Evolutionary conservation across 2,888 invertebrate species (phyloP).

Genomic region (Litoditis marina): DNA sequence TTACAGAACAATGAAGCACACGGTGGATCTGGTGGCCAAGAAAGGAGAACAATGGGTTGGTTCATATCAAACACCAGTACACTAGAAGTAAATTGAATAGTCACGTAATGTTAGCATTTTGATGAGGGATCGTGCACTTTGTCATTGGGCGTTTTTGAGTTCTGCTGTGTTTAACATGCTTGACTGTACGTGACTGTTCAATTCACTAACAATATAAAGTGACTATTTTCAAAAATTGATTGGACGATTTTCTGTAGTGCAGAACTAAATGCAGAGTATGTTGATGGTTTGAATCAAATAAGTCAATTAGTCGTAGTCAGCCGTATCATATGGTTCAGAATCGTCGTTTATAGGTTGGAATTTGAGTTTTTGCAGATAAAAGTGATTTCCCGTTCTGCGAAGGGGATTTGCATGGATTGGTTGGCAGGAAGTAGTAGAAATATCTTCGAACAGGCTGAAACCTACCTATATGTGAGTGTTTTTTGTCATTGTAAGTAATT

Average conservation of each 20-base stretch:
- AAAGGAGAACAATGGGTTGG: slow-evolving; percentile 31
- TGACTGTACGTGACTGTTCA: no score
- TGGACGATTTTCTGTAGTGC: neutral
- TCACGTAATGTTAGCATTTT: no score
- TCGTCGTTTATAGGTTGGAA: no score
- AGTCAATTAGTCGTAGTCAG: no score
- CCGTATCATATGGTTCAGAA: no score
- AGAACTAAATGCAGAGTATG: neutral
- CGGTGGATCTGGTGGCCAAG: slow-evolving; percentile 39
- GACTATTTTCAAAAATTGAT: neutral
- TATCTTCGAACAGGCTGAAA: slow-evolving; percentile 28
- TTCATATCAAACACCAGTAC: neutral
- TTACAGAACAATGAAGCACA: slow-evolving; percentile 27
- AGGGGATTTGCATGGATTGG: slow-evolving; percentile 37
- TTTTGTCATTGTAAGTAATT: neutral
- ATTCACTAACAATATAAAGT: neutral
- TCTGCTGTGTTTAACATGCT: no score
- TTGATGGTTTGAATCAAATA: no score
- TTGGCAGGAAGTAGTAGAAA: slow-evolving; percentile 22
- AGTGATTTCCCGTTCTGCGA: slow-evolving; percentile 35
- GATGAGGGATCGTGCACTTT: no score
- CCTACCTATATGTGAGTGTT: slow-evolving; percentile 20
- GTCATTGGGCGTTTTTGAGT: no score
- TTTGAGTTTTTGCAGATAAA: slow-evolving; percentile 18
- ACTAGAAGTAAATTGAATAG: no score